Conservation (phyloP, 2,888 invertebrate genomes). For the Caenorhabditis plicata region DNA sequence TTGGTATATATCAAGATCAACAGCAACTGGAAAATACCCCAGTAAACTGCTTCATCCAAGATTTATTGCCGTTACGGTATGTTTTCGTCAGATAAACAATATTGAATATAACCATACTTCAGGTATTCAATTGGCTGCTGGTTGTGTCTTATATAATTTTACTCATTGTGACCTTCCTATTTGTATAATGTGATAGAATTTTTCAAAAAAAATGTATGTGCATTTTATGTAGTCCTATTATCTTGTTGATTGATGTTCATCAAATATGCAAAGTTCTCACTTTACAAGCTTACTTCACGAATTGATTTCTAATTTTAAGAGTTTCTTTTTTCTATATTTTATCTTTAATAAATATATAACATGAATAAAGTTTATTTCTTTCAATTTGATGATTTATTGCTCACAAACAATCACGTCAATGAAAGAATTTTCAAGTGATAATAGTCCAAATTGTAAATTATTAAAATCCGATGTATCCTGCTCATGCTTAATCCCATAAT, state of each 20-base stretch:
- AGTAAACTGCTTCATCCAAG: constrained; percentile 34
- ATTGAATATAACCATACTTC: no score
- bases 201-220: neutral
- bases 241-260: constrained; percentile 40
- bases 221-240: no score
- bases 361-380: no score
- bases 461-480: no score
- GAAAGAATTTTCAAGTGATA: no score
- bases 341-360: neutral
- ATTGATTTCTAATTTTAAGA: neutral
- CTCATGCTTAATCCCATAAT: no score
- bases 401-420: no score
- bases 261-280: constrained; percentile 38
- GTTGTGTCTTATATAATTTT: constrained; percentile 33
- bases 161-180: constrained; percentile 26
- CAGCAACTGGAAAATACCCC: constrained; percentile 15
- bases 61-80: constrained; percentile 46
- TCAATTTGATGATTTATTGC: no score
- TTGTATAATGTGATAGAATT: neutral
- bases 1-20: constrained; percentile 36
- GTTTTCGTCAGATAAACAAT: constrained; percentile 7
- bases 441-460: no score
- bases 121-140: constrained; percentile 45
- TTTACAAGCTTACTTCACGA: neutral
- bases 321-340: neutral